phyloP scores from a whole-genome alignment of 1,140 invertebrate genomes.

The Maconellicoccus hirsutus region DNA sequence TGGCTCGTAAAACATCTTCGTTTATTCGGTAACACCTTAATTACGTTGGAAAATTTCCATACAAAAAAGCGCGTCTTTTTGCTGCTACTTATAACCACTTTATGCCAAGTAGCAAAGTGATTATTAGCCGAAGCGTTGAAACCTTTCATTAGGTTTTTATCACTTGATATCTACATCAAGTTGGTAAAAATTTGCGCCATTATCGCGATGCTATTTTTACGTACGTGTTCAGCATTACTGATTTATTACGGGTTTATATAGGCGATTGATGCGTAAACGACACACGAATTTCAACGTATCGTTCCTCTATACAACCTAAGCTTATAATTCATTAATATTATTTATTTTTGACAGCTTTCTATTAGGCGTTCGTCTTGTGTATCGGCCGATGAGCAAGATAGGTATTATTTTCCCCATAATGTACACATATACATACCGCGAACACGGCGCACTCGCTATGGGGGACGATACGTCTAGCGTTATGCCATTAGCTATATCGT shows the following conservation, averaged over 20 bases:
- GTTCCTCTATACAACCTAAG: background rate
- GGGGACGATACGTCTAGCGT: background rate
- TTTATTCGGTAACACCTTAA: no score
- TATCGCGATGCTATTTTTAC: background rate
- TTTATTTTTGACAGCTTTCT: slow-evolving; percentile 21
- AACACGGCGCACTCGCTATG: background rate
- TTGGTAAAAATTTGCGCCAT: background rate
- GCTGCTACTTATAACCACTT: no score
- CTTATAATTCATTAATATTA: slow-evolving; percentile 21
- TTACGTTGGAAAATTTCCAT: no score
- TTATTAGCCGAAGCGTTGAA: no score
- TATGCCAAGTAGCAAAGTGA: no score
- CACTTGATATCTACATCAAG: slow-evolving; percentile 5
- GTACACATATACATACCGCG: background rate
- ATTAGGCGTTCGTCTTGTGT: slow-evolving; percentile 12
- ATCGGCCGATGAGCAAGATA: background rate
- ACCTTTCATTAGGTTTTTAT: slow-evolving; percentile 15
- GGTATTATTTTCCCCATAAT: slow-evolving; percentile 18
- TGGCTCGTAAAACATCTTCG: no score
- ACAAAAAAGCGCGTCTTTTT: no score
- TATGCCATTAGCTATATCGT: slow-evolving; percentile 18
- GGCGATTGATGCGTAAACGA: background rate
- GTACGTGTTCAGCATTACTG: background rate
- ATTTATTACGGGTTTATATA: background rate
- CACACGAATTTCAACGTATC: background rate